A percentile compares a stretch with the other conserved stretches of the same genome.
Evolutionary conservation across 2,797 vertebrate species (phyloP).

Genomic region (Stomatorhinus walkeri): DNA sequence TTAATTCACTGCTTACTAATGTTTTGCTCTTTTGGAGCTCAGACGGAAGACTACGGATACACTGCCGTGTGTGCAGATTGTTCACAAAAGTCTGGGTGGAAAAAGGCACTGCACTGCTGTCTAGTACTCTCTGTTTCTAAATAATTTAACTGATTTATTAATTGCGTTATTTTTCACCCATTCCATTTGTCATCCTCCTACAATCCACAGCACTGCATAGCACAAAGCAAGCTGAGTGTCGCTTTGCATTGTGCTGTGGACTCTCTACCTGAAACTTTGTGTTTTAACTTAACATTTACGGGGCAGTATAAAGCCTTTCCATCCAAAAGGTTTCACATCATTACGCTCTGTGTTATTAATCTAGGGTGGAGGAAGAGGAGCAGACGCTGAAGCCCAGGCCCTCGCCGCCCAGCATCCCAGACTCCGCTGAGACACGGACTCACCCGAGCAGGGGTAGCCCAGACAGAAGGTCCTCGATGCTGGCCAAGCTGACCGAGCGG

Average conservation of each 20-base stretch:
- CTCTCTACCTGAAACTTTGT: background rate
- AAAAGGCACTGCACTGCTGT: background rate
- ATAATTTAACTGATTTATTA: background rate
- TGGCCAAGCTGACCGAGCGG: background rate
- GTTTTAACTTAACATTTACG: background rate
- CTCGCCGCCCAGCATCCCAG: background rate
- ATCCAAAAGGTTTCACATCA: background rate
- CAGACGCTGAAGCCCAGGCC: background rate
- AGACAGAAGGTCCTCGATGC: constrained; percentile 1
- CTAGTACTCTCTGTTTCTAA: background rate
- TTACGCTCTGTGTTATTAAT: background rate
- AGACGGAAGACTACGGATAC: background rate
- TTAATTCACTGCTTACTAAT: background rate
- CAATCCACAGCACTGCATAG: background rate
- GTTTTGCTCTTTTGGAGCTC: background rate
- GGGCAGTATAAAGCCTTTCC: background rate
- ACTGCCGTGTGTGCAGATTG: background rate
- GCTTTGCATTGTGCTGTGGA: background rate
- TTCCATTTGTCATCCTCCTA: background rate
- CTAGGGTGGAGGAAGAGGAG: constrained; percentile 7
- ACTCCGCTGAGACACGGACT: background rate
- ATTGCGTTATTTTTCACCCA: background rate
- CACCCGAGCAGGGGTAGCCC: background rate
- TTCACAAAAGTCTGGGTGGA: background rate
- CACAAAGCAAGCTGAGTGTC: background rate